Conservation (phyloP, 2,888 invertebrate species). For the Drosophila mimica region DNA sequence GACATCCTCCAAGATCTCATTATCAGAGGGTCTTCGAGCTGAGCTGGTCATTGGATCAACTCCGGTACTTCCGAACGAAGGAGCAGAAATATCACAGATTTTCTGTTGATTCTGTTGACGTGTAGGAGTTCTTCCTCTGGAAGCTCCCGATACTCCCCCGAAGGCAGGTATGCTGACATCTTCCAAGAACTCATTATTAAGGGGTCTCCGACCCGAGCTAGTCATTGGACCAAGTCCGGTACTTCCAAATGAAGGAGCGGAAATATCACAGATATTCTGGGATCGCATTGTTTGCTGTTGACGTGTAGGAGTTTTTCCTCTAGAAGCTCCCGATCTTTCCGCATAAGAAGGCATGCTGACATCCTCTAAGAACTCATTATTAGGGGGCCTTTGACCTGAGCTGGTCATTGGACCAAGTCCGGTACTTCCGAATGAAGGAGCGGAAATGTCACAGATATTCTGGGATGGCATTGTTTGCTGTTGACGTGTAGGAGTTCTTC, state of each 20-base stretch:
- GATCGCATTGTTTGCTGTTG: neutral
- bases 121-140: neutral
- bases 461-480: neutral
- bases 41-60: neutral
- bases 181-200: neutral
- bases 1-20: conserved; percentile 1
- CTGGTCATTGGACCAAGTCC: neutral
- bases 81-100: neutral
- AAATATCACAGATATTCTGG: neutral
- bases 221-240: neutral
- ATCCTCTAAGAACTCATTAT: neutral
- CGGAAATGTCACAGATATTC: conserved; percentile 1
- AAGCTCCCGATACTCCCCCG: neutral
- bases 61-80: neutral
- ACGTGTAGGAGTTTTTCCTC: neutral
- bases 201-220: fast-evolving
- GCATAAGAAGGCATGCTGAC: neutral
- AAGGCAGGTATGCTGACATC: neutral
- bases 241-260: neutral
- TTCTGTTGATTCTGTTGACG: neutral
- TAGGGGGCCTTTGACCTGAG: neutral
- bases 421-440: conserved; percentile 5
- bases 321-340: neutral
- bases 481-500: too few species aligned
- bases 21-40: neutral